Conservation (phyloP, 2,888 invertebrate species). For the Ormyrus labotus region DNA sequence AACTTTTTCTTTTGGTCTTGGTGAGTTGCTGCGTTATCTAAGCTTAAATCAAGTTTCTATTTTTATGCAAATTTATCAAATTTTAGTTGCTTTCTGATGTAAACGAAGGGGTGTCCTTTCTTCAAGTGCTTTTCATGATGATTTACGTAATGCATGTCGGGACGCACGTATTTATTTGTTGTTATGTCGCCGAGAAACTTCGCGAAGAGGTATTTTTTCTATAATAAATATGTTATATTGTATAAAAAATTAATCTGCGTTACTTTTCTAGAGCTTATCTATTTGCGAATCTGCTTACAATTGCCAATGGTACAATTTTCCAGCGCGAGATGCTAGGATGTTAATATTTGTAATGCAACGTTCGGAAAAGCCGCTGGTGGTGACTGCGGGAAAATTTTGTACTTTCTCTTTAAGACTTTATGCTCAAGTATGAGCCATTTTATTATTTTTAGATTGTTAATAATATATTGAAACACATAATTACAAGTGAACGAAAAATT, state of each 20-base stretch:
- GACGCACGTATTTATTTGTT: slow-evolving; percentile 47
- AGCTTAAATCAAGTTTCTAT: no score
- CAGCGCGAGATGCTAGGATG: slow-evolving; percentile 52
- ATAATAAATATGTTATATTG: background rate
- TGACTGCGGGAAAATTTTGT: slow-evolving; percentile 61
- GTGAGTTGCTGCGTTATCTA: slow-evolving; percentile 56
- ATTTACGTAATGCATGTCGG: slow-evolving; percentile 44
- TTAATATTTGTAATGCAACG: slow-evolving; percentile 58
- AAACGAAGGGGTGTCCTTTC: background rate
- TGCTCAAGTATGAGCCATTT: slow-evolving; percentile 46
- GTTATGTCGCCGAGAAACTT: slow-evolving; percentile 45
- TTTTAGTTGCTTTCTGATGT: slow-evolving; percentile 34
- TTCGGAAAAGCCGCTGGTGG: slow-evolving; percentile 53
- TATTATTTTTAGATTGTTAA: background rate
- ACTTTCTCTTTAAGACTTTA: slow-evolving; percentile 56
- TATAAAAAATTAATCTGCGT: background rate
- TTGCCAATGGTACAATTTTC: slow-evolving; percentile 58
- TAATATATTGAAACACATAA: background rate
- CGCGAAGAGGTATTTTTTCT: slow-evolving; percentile 42
- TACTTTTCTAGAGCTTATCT: slow-evolving; percentile 49
- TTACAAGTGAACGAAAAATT: slow-evolving; percentile 20
- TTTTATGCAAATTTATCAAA: background rate
- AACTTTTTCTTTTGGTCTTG: slow-evolving; percentile 62
- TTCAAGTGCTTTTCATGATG: slow-evolving; percentile 46
- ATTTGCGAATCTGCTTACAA: slow-evolving; percentile 47